A percentile compares a stretch with the other conserved stretches of the same genome.
These are phyloP conservation scores for Mormyrus hasselquistii DNA, from an alignment of 2,797 vertebrate genomes.

Conservation along the genomic window DNA sequence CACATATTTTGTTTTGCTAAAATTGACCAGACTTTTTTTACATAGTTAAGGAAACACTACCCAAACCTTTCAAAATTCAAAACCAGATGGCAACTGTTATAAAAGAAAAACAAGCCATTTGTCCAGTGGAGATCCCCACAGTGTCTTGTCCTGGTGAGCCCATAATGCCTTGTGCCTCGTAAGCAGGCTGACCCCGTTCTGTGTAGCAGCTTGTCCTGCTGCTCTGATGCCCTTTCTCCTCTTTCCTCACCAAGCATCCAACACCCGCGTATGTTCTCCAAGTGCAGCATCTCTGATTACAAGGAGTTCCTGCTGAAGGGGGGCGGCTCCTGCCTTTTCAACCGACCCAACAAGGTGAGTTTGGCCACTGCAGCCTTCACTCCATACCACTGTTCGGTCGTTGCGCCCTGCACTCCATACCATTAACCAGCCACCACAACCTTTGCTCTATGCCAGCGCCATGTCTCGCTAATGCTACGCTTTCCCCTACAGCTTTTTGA, in stretches of 20 bases:
- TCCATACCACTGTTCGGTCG: not conserved
- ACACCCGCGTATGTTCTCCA: constrained; percentile 87
- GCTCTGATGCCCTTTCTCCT: not conserved
- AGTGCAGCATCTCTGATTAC: constrained; percentile 92
- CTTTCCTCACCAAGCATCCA: constrained; percentile 68
- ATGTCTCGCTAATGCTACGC: constrained; percentile 31
- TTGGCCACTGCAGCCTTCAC: not conserved
- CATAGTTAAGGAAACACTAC: not conserved
- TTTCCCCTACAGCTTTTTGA: constrained; percentile 73
- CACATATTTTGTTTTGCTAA: not conserved
- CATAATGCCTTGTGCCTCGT: not conserved
- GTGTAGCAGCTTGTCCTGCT: not conserved
- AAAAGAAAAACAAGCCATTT: not conserved
- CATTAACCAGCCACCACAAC: fast-evolving
- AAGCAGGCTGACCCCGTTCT: not conserved
- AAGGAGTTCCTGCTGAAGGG: constrained; percentile 91
- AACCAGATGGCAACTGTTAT: not conserved
- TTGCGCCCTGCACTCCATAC: not conserved
- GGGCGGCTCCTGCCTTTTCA: constrained; percentile 92
- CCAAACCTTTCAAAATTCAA: not conserved
- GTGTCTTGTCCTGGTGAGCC: not conserved
- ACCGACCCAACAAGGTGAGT: constrained; percentile 89
- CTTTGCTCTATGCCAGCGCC: not conserved
- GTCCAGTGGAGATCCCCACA: not conserved
- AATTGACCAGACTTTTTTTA: not conserved